Evolutionary conservation across 2,888 invertebrate species (phyloP).

Genomic region (Fragum sueziense): DNA sequence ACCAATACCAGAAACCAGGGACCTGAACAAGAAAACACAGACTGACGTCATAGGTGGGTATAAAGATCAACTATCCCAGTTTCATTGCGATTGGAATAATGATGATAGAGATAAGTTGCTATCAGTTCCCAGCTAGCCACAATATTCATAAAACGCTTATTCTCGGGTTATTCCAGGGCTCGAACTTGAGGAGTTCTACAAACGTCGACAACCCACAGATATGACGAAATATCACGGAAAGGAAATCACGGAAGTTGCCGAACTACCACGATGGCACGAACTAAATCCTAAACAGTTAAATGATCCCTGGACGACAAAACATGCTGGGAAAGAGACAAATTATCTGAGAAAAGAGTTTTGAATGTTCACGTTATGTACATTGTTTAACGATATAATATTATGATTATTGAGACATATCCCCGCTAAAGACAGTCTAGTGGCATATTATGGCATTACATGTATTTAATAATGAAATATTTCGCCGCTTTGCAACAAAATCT

Average conservation of each 20-base stretch:
- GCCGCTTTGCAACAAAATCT: no score
- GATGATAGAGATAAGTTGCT: no score
- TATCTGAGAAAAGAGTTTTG: slow-evolving; percentile 20
- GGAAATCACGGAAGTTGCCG: slow-evolving; percentile 21
- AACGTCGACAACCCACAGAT: slow-evolving; percentile 25
- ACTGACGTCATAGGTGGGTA: slow-evolving; percentile 36
- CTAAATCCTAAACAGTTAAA: slow-evolving; percentile 35
- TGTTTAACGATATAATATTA: no score
- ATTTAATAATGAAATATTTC: no score
- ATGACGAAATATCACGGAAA: slow-evolving; percentile 42
- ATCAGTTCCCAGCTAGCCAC: no score
- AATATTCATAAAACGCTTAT: no score
- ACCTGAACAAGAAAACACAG: slow-evolving; percentile 36
- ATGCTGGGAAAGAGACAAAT: slow-evolving; percentile 35
- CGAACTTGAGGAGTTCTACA: slow-evolving; percentile 42
- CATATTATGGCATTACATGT: no score
- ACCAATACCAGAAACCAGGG: not conserved
- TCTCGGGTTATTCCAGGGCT: slow-evolving; percentile 14
- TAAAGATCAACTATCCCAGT: no score
- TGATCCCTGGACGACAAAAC: slow-evolving; percentile 42
- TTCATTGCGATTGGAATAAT: no score
- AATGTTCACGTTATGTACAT: no score
- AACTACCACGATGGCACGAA: slow-evolving; percentile 28
- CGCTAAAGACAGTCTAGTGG: no score
- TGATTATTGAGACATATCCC: no score